A percentile compares a stretch with the other conserved stretches of the same genome.
phyloP scores from a whole-genome alignment of 2,888 invertebrate species.

The Thelaira solivaga region DNA sequence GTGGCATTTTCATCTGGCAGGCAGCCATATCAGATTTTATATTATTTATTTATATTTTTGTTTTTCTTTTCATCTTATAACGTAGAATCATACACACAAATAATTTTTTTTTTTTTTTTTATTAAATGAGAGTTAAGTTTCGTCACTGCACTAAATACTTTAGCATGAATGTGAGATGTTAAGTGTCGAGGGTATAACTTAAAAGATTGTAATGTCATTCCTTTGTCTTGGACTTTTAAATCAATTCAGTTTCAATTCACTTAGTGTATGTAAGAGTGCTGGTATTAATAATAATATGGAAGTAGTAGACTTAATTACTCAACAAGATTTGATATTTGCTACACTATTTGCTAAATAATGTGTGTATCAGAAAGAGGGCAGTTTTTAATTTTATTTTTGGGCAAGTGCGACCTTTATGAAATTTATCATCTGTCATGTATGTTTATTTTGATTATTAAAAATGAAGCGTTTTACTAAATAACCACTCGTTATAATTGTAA shows the following conservation, averaged over 20 bases:
- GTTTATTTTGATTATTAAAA: too few species aligned
- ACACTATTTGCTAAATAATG: too few species aligned
- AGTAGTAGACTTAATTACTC: too few species aligned
- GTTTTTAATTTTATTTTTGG: too few species aligned
- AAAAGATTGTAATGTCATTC: slow-evolving; percentile 19
- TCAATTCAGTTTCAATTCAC: slow-evolving; percentile 10
- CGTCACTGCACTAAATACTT: slow-evolving; percentile 40
- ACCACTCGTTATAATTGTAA: too few species aligned
- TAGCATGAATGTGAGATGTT: background rate
- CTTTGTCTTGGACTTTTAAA: slow-evolving; percentile 14
- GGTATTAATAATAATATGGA: too few species aligned
- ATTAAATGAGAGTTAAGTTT: slow-evolving; percentile 35
- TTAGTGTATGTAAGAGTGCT: background rate
- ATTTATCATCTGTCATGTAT: too few species aligned
- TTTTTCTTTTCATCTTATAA: background rate
- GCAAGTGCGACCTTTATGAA: too few species aligned
- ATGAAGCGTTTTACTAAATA: too few species aligned
- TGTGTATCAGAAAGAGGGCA: too few species aligned
- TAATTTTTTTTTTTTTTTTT: slow-evolving; percentile 6
- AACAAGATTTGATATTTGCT: too few species aligned
- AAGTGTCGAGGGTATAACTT: slow-evolving; percentile 6
- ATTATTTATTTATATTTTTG: too few species aligned
- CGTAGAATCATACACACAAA: background rate
- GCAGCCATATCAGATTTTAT: slow-evolving; percentile 49
- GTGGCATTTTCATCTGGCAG: slow-evolving; percentile 52